Conservation (phyloP, 2,113 vertebrate genomes). For the Saimiri boliviensis region DNA sequence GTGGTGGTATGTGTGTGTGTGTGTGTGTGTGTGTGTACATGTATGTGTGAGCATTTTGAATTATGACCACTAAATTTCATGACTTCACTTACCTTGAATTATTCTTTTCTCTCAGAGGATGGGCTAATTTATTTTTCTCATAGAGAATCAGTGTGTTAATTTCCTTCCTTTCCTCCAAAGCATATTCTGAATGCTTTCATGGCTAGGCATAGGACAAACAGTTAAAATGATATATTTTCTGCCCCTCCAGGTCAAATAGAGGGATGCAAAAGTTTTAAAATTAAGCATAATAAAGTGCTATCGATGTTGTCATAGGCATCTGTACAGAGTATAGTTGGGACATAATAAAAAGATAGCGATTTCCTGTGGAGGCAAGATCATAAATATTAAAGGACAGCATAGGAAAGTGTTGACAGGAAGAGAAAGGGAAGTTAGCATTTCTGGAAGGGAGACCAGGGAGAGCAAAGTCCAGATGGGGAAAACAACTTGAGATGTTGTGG, state of each 20-base stretch:
- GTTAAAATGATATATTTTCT: slow-evolving; percentile 55
- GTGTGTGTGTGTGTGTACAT: neutral
- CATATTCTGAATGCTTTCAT: slow-evolving; percentile 24
- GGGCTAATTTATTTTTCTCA: neutral
- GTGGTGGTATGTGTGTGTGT: neutral
- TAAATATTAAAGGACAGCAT: slow-evolving; percentile 55
- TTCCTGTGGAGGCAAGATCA: slow-evolving; percentile 18
- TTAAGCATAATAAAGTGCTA: slow-evolving; percentile 31
- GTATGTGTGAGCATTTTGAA: neutral
- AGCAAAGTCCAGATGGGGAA: slow-evolving; percentile 43
- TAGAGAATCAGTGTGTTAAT: slow-evolving; percentile 1
- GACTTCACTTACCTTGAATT: neutral
- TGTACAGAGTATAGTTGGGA: neutral
- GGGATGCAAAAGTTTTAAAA: slow-evolving; percentile 49
- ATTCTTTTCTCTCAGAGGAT: neutral
- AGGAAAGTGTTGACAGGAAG: slow-evolving; percentile 51
- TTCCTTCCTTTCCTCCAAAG: slow-evolving; percentile 33
- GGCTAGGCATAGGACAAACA: slow-evolving; percentile 28
- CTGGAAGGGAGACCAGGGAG: neutral
- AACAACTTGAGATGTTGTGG: neutral
- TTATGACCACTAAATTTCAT: neutral
- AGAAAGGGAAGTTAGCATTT: slow-evolving; percentile 34
- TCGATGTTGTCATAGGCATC: slow-evolving; percentile 7
- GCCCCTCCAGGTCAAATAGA: neutral
- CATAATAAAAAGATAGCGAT: slow-evolving; percentile 45